These are phyloP conservation scores for Myopa testacea DNA, from an alignment of 2,888 invertebrate species.

Conservation along the genomic window DNA sequence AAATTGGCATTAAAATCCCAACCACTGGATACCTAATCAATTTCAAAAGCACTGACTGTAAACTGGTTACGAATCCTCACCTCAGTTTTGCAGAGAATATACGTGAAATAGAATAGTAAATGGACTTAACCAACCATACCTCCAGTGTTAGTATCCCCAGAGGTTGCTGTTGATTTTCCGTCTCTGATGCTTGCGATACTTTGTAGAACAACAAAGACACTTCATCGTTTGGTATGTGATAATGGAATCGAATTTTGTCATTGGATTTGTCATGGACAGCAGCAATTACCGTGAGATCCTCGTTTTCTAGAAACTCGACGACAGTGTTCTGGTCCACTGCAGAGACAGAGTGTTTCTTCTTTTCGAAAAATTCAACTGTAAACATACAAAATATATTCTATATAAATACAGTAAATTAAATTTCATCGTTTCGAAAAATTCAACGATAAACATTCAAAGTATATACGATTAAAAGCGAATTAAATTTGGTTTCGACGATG, in stretches of 20 bases:
- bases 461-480: not conserved
- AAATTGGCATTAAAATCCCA: slow-evolving; percentile 42
- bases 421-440: slow-evolving; percentile 63
- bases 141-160: slow-evolving; percentile 68
- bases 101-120: slow-evolving; percentile 69
- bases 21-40: slow-evolving; percentile 34
- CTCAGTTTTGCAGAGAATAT: slow-evolving; percentile 67
- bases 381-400: slow-evolving; percentile 21
- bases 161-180: slow-evolving; percentile 53
- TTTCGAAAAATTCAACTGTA: slow-evolving; percentile 65
- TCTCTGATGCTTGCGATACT: slow-evolving; percentile 60
- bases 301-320: slow-evolving; percentile 69
- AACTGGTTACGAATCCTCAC: slow-evolving; percentile 58
- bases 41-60: slow-evolving; percentile 9
- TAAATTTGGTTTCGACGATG: not conserved
- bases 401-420: too few relatives aligned
- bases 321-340: slow-evolving; percentile 65
- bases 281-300: slow-evolving; percentile 68
- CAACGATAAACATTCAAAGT: slow-evolving; percentile 54
- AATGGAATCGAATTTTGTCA: slow-evolving; percentile 68
- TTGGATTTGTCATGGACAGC: slow-evolving; percentile 67
- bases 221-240: slow-evolving; percentile 67
- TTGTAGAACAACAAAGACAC: slow-evolving; percentile 68
- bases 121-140: slow-evolving; percentile 69
- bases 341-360: slow-evolving; percentile 58